Evolutionary conservation across 92 coral and sea anemone genomes (phyloP).

Genomic region (Epizoanthus scotinus): DNA sequence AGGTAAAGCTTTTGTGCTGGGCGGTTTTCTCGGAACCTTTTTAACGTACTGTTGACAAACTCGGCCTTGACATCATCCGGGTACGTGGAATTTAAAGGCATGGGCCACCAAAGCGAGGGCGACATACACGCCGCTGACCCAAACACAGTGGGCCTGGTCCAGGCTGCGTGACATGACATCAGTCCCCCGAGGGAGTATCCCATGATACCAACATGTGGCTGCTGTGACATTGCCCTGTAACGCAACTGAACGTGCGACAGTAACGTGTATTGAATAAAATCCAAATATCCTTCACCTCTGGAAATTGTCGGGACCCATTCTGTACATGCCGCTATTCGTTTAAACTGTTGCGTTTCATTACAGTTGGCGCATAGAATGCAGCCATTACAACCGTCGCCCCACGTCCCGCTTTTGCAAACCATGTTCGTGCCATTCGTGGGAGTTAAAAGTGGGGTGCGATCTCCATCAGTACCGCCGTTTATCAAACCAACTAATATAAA

Average conservation of each 20-base stretch:
- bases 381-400: slow-evolving; percentile 1
- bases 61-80: slow-evolving; percentile 55
- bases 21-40: slow-evolving; percentile 36
- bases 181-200: slow-evolving; percentile 59
- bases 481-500: slow-evolving; percentile 41
- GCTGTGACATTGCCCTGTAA: slow-evolving; percentile 44
- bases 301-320: slow-evolving; percentile 42
- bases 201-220: slow-evolving; percentile 48
- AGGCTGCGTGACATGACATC: slow-evolving; percentile 55
- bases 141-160: slow-evolving; percentile 56
- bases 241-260: slow-evolving; percentile 26
- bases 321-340: slow-evolving; percentile 15
- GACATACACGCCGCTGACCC: slow-evolving; percentile 70
- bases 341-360: background rate
- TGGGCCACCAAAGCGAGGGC: slow-evolving; percentile 66
- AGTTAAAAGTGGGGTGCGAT: slow-evolving; percentile 36
- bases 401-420: slow-evolving; percentile 35
- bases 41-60: slow-evolving; percentile 37
- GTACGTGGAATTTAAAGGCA: slow-evolving; percentile 45
- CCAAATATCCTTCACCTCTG: slow-evolving; percentile 45
- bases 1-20: slow-evolving; percentile 51
- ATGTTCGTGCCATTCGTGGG: slow-evolving; percentile 45
- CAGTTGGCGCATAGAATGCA: slow-evolving; percentile 33
- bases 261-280: slow-evolving; percentile 50
- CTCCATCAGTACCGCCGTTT: slow-evolving; percentile 20